Evolutionary conservation across 2,113 vertebrate species (phyloP).

Genomic region (Psittacula cyanocephala): DNA sequence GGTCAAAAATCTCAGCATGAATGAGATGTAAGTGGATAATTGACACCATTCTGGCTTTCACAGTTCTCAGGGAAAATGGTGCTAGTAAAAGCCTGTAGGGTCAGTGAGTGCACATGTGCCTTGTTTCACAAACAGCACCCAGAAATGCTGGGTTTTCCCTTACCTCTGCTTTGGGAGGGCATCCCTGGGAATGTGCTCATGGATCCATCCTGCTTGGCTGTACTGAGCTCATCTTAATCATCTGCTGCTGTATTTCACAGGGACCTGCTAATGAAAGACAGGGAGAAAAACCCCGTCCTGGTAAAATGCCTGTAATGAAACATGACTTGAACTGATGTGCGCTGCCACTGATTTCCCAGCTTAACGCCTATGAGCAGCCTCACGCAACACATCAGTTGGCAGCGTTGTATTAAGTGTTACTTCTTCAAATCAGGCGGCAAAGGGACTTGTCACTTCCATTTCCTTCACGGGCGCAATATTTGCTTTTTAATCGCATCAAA

Average conservation of each 20-base stretch:
- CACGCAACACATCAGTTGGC: neutral
- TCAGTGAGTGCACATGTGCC: accelerated
- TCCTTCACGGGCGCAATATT: neutral
- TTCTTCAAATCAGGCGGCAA: neutral
- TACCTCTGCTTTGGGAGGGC: neutral
- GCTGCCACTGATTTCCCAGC: neutral
- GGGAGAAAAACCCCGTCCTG: neutral
- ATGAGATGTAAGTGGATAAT: neutral
- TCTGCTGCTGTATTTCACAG: accelerated
- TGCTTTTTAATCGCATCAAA: neutral
- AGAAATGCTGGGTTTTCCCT: neutral
- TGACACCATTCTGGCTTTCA: neutral
- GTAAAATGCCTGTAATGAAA: neutral
- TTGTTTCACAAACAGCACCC: neutral
- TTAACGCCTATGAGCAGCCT: neutral
- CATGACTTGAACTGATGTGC: neutral
- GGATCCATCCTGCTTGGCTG: neutral
- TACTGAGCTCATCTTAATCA: neutral
- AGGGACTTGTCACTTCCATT: neutral
- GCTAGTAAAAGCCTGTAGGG: neutral
- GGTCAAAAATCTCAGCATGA: neutral
- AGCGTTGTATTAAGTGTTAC: neutral
- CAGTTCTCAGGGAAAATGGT: neutral
- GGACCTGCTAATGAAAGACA: neutral
- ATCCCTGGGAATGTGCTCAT: neutral